These are phyloP conservation scores for Acanthosepion pharaonis DNA, from an alignment of 2,888 invertebrate species.

Conservation along the genomic window DNA sequence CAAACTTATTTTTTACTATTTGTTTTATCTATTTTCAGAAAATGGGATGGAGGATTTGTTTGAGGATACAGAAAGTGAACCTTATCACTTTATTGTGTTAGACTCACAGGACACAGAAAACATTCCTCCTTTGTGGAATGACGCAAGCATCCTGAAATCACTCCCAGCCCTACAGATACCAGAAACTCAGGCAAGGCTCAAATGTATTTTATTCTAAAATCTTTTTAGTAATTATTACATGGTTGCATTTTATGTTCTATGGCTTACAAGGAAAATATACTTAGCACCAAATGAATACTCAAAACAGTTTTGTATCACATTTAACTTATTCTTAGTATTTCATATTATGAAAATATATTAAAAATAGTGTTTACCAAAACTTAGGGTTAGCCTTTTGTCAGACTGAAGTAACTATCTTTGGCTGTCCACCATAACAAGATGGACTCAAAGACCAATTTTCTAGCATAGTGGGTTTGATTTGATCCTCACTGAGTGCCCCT, in stretches of 20 bases:
- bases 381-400: too few species aligned
- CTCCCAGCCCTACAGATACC: slow-evolving; percentile 37
- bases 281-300: background rate
- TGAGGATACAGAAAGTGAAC: slow-evolving; percentile 12
- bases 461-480: too few species aligned
- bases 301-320: background rate
- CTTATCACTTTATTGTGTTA: background rate
- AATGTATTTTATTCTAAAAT: background rate
- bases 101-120: slow-evolving; percentile 24
- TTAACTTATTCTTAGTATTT: too few species aligned
- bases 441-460: too few species aligned
- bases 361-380: too few species aligned
- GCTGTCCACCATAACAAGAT: too few species aligned
- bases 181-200: background rate
- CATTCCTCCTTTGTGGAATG: background rate
- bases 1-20: background rate
- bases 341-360: too few species aligned
- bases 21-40: background rate
- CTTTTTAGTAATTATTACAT: background rate
- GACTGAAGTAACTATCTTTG: too few species aligned
- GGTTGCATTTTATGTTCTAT: background rate
- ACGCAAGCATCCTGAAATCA: background rate
- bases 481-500: too few species aligned
- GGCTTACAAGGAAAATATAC: background rate
- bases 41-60: slow-evolving; percentile 38